These are phyloP conservation scores for Balanococcus diminutus DNA, from an alignment of 2,888 invertebrate species.

Conservation along the genomic window DNA sequence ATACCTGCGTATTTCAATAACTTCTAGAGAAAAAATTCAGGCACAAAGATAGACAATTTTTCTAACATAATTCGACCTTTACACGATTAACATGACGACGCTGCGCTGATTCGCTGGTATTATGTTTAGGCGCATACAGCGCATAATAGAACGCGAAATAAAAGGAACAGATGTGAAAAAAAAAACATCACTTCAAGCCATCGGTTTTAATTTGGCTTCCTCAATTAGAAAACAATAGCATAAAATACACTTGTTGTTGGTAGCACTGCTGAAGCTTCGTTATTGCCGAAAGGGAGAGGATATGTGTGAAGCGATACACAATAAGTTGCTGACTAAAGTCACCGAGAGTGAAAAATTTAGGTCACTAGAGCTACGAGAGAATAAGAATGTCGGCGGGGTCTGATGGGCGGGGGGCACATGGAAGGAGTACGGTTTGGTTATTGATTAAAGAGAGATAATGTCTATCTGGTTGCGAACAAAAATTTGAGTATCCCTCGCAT, in stretches of 20 bases:
- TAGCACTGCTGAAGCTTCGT: constrained; percentile 38
- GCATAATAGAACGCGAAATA: background rate
- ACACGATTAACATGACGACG: background rate
- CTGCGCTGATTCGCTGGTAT: background rate
- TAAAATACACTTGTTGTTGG: constrained; percentile 47
- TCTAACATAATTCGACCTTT: background rate
- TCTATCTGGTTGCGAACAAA: constrained; percentile 9
- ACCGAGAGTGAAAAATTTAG: constrained; percentile 55
- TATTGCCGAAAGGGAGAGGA: constrained; percentile 41
- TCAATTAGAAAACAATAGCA: background rate
- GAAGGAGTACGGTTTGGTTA: background rate
- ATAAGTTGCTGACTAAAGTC: constrained; percentile 47
- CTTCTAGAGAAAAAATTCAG: too few species aligned
- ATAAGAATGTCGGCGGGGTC: background rate
- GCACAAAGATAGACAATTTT: background rate
- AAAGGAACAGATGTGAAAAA: background rate
- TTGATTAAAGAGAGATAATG: constrained; percentile 43
- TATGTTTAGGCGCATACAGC: background rate
- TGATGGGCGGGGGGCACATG: background rate
- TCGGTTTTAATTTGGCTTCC: constrained; percentile 12
- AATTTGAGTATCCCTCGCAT: constrained; percentile 42
- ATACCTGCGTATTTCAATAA: too few species aligned
- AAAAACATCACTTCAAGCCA: background rate
- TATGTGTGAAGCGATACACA: constrained; percentile 46
- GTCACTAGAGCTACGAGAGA: constrained; percentile 49